Evolutionary conservation across 2,888 invertebrate genomes (phyloP).

Genomic region (Icerya purchasi): DNA sequence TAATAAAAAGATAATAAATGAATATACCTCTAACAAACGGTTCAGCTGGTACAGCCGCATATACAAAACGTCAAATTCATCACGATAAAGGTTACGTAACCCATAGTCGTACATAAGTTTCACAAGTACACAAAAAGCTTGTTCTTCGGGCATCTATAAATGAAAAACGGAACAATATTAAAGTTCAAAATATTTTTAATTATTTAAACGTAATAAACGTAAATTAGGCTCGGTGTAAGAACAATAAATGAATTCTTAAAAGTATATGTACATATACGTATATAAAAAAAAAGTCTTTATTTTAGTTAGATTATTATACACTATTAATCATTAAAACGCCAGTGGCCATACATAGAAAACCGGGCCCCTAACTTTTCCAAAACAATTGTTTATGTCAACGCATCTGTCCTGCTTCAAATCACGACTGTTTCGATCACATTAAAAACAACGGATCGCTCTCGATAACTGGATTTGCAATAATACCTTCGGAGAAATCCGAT

Average conservation of each 20-base stretch:
- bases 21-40: constrained; percentile 59
- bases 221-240: not conserved
- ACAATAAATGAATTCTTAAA: constrained; percentile 9
- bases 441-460: too few species aligned
- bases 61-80: constrained; percentile 89
- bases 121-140: constrained; percentile 90
- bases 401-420: too few species aligned
- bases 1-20: not conserved
- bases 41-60: constrained; percentile 87
- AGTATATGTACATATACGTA: too few species aligned
- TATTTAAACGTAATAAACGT: not conserved
- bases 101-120: constrained; percentile 94
- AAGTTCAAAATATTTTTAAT: not conserved
- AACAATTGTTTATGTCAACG: too few species aligned
- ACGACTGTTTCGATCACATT: too few species aligned
- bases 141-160: constrained; percentile 94
- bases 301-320: too few species aligned
- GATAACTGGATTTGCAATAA: too few species aligned
- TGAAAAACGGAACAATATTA: constrained; percentile 12
- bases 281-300: not conserved
- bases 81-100: constrained; percentile 81
- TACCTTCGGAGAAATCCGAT: too few species aligned
- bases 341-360: too few species aligned
- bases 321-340: too few species aligned
- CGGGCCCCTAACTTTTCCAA: too few species aligned